Conservation (phyloP, 2,888 invertebrate species). For the Zootermopsis nevadensis region DNA sequence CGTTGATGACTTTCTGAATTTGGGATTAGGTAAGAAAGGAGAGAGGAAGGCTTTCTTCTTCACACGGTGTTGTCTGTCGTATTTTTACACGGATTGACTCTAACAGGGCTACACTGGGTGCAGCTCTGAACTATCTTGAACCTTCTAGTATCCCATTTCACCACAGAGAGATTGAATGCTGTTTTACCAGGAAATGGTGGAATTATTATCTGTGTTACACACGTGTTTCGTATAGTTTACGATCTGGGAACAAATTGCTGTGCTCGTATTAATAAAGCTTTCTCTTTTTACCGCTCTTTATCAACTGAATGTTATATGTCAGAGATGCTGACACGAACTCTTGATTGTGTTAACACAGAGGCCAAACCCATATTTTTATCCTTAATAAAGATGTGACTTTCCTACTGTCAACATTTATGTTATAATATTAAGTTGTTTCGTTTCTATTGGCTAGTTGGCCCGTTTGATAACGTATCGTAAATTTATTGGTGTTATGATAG, state of each 20-base stretch:
- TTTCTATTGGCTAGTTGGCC: background rate
- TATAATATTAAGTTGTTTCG: background rate
- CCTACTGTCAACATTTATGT: background rate
- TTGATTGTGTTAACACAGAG: background rate
- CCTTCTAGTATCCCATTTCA: slow-evolving; percentile 14
- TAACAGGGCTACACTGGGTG: slow-evolving; percentile 8
- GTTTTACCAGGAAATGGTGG: slow-evolving; percentile 12
- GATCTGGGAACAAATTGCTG: slow-evolving; percentile 27
- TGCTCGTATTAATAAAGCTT: background rate
- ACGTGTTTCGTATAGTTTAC: slow-evolving; percentile 27
- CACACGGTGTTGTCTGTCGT: slow-evolving; percentile 16
- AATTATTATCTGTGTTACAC: background rate
- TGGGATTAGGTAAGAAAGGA: background rate
- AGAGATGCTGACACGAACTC: background rate
- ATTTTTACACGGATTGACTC: slow-evolving; percentile 12
- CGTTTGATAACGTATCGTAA: background rate
- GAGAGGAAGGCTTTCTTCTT: slow-evolving; percentile 8
- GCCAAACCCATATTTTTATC: slow-evolving; percentile 14
- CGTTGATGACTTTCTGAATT: slow-evolving; percentile 36
- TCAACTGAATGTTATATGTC: background rate
- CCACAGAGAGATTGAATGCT: slow-evolving; percentile 7
- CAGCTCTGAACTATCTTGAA: slow-evolving; percentile 3
- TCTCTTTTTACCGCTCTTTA: background rate
- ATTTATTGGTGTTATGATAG: background rate
- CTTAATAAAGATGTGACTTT: background rate